phyloP scores from a whole-genome alignment of 1,140 invertebrate species.

The Probaryconus sp. region DNA sequence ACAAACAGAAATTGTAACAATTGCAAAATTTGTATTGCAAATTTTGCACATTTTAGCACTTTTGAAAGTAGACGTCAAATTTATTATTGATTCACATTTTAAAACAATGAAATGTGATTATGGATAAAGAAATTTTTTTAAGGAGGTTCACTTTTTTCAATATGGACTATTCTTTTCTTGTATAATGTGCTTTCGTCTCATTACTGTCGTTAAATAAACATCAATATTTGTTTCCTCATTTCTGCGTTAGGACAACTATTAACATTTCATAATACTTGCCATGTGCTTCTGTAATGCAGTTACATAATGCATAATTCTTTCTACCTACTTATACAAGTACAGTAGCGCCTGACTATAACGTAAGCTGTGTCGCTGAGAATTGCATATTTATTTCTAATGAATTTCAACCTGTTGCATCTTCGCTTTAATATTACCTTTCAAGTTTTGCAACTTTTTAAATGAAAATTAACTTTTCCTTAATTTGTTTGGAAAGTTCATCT shows the following conservation, averaged over 20 bases:
- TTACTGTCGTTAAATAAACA: constrained; percentile 25
- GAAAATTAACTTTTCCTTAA: background rate
- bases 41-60: too few species aligned
- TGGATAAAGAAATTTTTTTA: too few species aligned
- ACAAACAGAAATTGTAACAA: too few species aligned
- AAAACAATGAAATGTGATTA: too few species aligned
- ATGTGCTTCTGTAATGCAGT: constrained; percentile 41
- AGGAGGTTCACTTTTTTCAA: background rate
- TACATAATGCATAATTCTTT: constrained; percentile 44
- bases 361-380: constrained; percentile 3
- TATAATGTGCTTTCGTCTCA: constrained; percentile 11
- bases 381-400: constrained; percentile 26
- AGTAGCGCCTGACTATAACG: background rate
- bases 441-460: background rate
- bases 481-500: too few species aligned
- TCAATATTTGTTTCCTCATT: constrained; percentile 46
- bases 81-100: too few species aligned
- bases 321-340: constrained; percentile 6
- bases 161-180: constrained; percentile 1
- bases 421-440: background rate
- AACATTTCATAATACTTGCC: constrained; percentile 48
- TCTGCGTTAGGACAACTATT: constrained; percentile 25
- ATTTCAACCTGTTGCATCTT: constrained; percentile 27
- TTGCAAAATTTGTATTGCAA: too few species aligned
- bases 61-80: too few species aligned